Base-by-base conservation (phyloP, 1,140 invertebrate genomes). In the Hormaphis cornu region DNA sequence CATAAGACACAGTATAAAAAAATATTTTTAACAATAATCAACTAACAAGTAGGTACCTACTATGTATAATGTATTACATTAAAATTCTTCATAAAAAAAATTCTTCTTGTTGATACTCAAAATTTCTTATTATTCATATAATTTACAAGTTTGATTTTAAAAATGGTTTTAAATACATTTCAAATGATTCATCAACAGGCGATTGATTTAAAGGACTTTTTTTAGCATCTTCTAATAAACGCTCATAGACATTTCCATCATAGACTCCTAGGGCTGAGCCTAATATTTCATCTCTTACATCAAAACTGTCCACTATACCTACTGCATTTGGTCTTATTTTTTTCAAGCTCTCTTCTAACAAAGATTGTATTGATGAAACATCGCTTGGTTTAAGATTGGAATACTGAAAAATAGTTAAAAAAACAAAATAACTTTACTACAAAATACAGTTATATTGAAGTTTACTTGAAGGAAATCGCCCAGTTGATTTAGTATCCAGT, bases 211-310 rank as follows among this genome's bases (percentile, higher is more conserved):
- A 80, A 0, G 93, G 90, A 76, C 90, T 92, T 75, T 89, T 88
- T 74, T 87, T 83, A 0, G 93, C 91, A 74, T 89, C 92, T 59
- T 89, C 85, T 75, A 89, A 92, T 9, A 97, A 80, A 70, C 90
- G 85, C 75, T 93, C 86, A 77, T 97, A 97, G 1, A 95, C 93
- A 72, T 91, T 85, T 2, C 95, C 94, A 79, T 97, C 94, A 75
- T 88, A 93, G 10, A 88, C 83, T 3, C 94, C 95, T 2, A 97
- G 77, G 0, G 90, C 86, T 10, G 93, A 96, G 20, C 83, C 80
- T 9, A 97, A 77, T 42, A 93, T 84, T 72, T 87, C 84, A 77
- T 97, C 94, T 42, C 85, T 82, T 44, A 93, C 83, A 78, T 95
- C 92, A 75, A 96, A 97, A 7, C 89, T 86, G 78, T 97, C 94